Evolutionary conservation across 2,888 invertebrate species (phyloP), one percentile per base, ranked within the genome.

Genomic region (Polietes domitor): DNA sequence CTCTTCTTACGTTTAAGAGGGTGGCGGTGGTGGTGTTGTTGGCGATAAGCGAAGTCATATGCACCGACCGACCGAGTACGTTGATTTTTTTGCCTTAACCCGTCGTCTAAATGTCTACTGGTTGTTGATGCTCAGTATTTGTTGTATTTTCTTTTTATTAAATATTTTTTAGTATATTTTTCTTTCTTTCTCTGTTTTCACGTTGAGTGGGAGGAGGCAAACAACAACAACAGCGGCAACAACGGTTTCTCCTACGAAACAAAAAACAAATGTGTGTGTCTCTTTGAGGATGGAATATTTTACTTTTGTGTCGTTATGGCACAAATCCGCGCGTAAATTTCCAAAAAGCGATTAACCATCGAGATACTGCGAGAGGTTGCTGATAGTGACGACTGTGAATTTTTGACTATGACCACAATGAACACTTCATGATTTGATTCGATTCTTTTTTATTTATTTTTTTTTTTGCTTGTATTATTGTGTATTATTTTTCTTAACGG

Each of bases 261-360:
- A 19, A 32, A 65, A 65, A 32, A 6, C 15, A 26, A 26, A 26
- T 26, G 24, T 15, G 19, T 32, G n/a, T n/a, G 37, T 26, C 24
- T 58, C 15, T 26, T 58, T 24, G 15, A 24, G 19, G 37, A 65
- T 19, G 37, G 41, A 41, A 41, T 37, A 41, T 43, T 68, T 37
- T 61, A 61, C 28, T 28, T 61, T 61, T n/a, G 61, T 21, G 21
- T 43, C 24, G 68, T 24, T 65, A 37, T n/a, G 24, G 24, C 68
- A 68, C 43, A 68, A 61, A 73, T 58, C 12, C 58, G 73, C 73
- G 73, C 73, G 73, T 73, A 61, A 72, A 55, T 28, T 55, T 32
- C 15, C 17, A 53, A 70, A 41, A 68, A 19, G 32, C 28, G 21
- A 21, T 32, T 21, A 65, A 70, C 43, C n/a, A 24, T 43, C 26